These are phyloP conservation scores for Argyrosomus regius DNA, from an alignment of 2,797 vertebrate genomes.

Conservation along the genomic window DNA sequence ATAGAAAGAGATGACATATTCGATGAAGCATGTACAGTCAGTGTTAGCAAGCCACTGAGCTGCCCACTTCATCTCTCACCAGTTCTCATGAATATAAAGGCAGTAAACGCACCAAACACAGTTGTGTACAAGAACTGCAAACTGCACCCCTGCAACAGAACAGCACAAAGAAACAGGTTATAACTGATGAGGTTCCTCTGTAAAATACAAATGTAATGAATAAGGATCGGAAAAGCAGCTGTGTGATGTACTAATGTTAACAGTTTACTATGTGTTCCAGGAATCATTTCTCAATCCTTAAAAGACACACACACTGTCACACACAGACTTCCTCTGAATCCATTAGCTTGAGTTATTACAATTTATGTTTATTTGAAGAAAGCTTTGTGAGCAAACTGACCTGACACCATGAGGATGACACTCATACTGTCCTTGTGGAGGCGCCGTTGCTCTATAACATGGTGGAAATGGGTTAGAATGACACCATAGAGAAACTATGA, in stretches of 20 bases:
- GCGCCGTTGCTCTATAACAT: conserved; percentile 84
- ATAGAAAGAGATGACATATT: conserved; percentile 5
- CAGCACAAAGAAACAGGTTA: not conserved
- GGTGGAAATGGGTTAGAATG: conserved; percentile 86
- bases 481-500: not conserved
- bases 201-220: too few species aligned
- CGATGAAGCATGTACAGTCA: not conserved
- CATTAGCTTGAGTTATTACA: not conserved
- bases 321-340: not conserved
- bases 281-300: not conserved
- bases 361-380: not conserved
- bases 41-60: not conserved
- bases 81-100: conserved; percentile 89
- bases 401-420: conserved; percentile 58
- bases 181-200: not conserved
- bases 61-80: conserved; percentile 65
- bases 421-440: conserved; percentile 80
- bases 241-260: not conserved
- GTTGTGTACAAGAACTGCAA: conserved; percentile 90
- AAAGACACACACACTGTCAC: not conserved
- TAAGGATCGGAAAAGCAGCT: too few species aligned
- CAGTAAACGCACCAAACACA: conserved; percentile 86
- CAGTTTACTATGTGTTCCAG: not conserved
- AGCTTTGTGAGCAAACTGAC: conserved; percentile 25
- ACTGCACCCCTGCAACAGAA: conserved; percentile 83